phyloP scores from a whole-genome alignment of 2,797 vertebrate genomes.

The Lepilemur ruficaudatus region DNA sequence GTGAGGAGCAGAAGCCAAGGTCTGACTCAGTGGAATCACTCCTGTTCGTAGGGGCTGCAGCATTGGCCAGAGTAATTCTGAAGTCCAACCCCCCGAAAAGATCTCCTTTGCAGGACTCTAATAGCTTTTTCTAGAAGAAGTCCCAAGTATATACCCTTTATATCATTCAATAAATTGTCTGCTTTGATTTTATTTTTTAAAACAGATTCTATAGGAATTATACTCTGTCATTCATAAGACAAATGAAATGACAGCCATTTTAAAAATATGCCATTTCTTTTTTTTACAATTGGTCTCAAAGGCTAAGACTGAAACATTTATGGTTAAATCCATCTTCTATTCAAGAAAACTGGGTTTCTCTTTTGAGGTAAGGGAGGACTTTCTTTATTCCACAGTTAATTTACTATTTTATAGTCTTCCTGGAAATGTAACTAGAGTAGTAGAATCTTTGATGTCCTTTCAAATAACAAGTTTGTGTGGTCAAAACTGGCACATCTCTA shows the following conservation, averaged over 20 bases:
- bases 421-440: not conserved
- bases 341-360: not conserved
- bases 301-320: slow-evolving; percentile 32
- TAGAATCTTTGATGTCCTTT: not conserved
- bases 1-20: accelerated
- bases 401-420: not conserved
- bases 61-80: not conserved
- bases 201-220: not conserved
- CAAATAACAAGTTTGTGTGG: not conserved
- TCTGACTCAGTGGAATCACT: not conserved
- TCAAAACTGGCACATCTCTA: not conserved
- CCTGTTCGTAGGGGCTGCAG: not conserved
- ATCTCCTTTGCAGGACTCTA: not conserved
- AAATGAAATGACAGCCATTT: not conserved
- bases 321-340: slow-evolving; percentile 15
- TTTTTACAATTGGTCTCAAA: not conserved
- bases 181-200: not conserved
- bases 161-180: not conserved
- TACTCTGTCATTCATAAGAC: not conserved
- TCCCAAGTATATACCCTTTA: not conserved
- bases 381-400: not conserved
- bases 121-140: not conserved
- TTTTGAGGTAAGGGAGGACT: not conserved
- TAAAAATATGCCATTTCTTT: not conserved
- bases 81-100: not conserved